phyloP scores from a whole-genome alignment of 2,113 vertebrate species.

The Cyanocitta stelleri region DNA sequence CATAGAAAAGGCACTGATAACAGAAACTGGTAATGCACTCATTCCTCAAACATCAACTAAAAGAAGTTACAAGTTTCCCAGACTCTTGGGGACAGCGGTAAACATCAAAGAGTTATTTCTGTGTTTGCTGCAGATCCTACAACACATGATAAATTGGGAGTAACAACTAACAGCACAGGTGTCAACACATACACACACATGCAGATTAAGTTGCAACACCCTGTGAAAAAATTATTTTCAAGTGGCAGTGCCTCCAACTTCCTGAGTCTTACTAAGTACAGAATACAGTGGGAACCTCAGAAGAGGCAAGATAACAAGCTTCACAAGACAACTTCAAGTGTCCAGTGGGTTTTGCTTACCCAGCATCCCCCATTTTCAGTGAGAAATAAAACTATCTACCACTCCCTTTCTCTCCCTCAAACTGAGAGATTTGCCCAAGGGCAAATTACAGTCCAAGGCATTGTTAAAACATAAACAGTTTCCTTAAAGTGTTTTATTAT shows the following conservation, averaged over 20 bases:
- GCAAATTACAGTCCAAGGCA: background rate
- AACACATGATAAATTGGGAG: background rate
- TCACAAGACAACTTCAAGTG: background rate
- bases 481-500: background rate
- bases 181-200: background rate
- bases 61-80: background rate
- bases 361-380: fast-evolving
- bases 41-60: background rate
- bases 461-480: background rate
- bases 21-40: background rate
- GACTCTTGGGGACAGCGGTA: background rate
- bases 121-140: background rate
- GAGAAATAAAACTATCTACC: background rate
- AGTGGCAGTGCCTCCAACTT: background rate
- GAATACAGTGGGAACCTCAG: background rate
- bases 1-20: background rate
- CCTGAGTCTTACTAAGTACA: background rate
- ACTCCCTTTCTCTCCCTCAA: background rate
- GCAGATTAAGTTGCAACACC: background rate
- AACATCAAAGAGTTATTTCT: background rate
- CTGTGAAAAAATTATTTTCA: background rate
- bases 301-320: background rate
- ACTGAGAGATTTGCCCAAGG: background rate
- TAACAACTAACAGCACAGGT: background rate
- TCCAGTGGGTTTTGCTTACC: background rate